Conservation (phyloP, 2,888 invertebrate genomes). For the Lycaena phlaeas region DNA sequence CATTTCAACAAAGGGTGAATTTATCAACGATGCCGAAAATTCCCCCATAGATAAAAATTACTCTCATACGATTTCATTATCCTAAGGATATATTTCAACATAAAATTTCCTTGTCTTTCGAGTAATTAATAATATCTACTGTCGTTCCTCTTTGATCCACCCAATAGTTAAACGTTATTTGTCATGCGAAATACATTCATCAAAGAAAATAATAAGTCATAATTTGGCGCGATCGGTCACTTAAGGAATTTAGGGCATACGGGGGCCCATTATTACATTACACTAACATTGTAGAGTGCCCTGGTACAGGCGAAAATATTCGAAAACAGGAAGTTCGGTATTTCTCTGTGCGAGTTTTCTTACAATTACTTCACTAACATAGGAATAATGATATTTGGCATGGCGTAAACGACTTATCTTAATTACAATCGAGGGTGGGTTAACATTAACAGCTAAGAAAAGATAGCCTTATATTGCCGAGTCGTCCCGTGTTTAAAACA, state of each 20-base stretch:
- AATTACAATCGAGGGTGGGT: neutral
- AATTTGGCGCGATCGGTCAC: neutral
- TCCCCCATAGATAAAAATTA: no score
- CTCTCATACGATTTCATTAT: no score
- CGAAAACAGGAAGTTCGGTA: constrained; percentile 36
- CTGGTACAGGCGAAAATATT: constrained; percentile 20
- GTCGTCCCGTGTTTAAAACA: neutral
- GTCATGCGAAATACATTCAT: no score
- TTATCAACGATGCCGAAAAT: no score
- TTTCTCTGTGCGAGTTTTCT: constrained; percentile 52
- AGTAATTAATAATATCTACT: no score
- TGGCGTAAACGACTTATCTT: constrained; percentile 24
- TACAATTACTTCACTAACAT: constrained; percentile 13
- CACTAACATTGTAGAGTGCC: constrained; percentile 12
- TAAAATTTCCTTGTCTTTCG: no score
- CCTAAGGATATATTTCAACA: no score
- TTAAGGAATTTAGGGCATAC: constrained; percentile 16
- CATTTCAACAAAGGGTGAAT: no score
- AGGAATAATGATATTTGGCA: constrained; percentile 41
- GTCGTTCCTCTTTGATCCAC: no score
- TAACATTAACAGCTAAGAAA: constrained; percentile 1
- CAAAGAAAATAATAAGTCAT: neutral
- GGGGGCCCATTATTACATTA: constrained; percentile 11
- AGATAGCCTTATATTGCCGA: constrained; percentile 1
- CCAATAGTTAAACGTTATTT: no score